phyloP scores from a whole-genome alignment of 2,113 vertebrate genomes.

The Copsychus sechellarum region DNA sequence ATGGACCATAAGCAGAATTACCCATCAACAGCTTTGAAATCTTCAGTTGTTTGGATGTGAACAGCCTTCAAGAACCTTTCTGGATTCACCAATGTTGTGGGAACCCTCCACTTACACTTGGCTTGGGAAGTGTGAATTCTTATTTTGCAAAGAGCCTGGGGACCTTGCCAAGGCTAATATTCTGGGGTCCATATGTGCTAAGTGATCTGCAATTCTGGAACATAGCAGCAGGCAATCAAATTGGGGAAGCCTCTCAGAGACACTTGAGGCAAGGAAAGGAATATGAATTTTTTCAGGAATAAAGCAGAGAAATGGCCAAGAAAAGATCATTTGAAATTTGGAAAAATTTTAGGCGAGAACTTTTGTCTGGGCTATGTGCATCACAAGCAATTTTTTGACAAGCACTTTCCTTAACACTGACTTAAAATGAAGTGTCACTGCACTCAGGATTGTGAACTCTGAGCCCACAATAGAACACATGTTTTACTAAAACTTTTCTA shows the following conservation, averaged over 20 bases:
- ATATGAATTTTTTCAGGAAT: not conserved
- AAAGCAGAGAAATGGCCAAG: not conserved
- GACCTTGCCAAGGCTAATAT: conserved; percentile 65
- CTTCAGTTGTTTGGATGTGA: conserved; percentile 43
- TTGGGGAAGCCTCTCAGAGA: not conserved
- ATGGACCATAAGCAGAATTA: not conserved
- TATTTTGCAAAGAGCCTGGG: conserved; percentile 45
- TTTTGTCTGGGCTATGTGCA: not conserved
- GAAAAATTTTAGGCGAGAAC: not conserved
- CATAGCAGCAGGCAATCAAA: not conserved
- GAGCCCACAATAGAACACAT: not conserved
- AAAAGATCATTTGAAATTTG: not conserved
- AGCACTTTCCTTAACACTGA: not conserved
- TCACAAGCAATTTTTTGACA: not conserved
- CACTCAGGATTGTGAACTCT: not conserved
- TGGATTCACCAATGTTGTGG: conserved; percentile 33
- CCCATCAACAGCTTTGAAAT: conserved; percentile 40
- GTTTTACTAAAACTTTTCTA: conserved; percentile 29
- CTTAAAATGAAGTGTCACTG: not conserved
- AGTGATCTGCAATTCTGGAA: conserved; percentile 19
- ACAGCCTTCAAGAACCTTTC: conserved; percentile 11
- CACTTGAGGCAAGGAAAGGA: not conserved
- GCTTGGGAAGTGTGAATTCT: conserved; percentile 58
- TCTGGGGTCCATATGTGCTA: conserved; percentile 51
- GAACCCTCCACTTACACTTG: conserved; percentile 49